These are phyloP conservation scores for Xenentodon cancila DNA, from an alignment of 2,797 vertebrate genomes.

Conservation along the genomic window DNA sequence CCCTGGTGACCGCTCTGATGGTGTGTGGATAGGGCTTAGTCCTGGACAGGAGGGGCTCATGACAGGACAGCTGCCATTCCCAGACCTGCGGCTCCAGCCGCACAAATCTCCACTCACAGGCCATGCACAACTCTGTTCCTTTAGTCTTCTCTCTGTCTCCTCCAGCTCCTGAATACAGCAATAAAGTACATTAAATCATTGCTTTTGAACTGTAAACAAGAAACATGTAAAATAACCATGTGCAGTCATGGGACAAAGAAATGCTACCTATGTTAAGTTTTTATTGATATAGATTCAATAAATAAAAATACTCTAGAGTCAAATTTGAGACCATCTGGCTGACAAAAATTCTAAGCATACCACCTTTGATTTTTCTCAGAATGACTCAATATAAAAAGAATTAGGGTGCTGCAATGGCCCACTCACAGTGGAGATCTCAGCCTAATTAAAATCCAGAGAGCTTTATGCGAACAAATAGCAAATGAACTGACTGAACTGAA, in stretches of 20 bases:
- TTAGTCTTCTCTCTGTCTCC: conserved; percentile 64
- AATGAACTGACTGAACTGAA: too few species aligned
- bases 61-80: conserved; percentile 50
- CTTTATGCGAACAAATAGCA: too few species aligned
- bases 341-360: too few species aligned
- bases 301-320: too few species aligned
- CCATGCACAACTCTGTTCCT: conserved; percentile 43
- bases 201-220: neutral
- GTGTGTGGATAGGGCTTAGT: conserved; percentile 61
- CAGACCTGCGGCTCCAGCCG: conserved; percentile 51
- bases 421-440: too few species aligned
- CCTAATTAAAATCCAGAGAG: too few species aligned
- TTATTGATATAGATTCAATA: neutral
- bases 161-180: conserved; percentile 65
- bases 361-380: neutral
- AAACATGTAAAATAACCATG: neutral
- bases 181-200: neutral
- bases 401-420: too few species aligned
- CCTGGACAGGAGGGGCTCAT: conserved; percentile 62
- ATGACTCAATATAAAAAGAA: neutral
- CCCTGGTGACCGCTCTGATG: conserved; percentile 68
- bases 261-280: neutral
- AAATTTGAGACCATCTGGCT: too few species aligned
- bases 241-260: neutral
- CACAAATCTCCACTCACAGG: conserved; percentile 39